These are phyloP conservation scores for Spodoptera littoralis DNA, from an alignment of 2,888 invertebrate species.

Conservation along the genomic window DNA sequence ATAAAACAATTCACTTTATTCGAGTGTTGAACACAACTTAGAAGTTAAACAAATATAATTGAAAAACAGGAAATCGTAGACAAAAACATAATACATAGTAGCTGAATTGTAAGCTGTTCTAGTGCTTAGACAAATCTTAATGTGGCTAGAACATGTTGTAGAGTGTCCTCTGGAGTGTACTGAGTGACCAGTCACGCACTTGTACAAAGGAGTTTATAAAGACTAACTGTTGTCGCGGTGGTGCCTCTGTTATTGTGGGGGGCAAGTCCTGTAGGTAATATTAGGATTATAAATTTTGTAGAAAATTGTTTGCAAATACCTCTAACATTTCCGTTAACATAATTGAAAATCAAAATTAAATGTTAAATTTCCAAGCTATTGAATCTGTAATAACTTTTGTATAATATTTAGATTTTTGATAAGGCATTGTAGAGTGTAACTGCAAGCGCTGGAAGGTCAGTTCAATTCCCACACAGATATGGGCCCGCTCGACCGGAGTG, in stretches of 20 bases:
- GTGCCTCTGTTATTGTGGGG: conserved; percentile 9
- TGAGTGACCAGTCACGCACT: conserved; percentile 70
- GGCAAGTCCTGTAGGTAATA: background rate
- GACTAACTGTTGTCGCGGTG: conserved; percentile 32
- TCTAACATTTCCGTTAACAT: no score
- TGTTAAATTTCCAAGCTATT: no score
- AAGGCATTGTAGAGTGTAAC: no score
- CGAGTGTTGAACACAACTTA: background rate
- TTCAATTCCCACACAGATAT: no score
- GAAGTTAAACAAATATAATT: conserved; percentile 16
- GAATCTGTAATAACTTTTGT: no score
- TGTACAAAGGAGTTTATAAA: conserved; percentile 51
- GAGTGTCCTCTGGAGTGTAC: conserved; percentile 66
- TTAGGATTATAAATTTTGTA: no score
- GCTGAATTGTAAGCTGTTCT: conserved; percentile 44
- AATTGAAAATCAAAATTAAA: no score
- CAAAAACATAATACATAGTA: conserved; percentile 44
- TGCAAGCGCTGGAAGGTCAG: no score
- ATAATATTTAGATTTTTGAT: no score
- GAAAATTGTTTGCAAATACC: no score
- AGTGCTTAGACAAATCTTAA: conserved; percentile 53
- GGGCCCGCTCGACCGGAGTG: no score
- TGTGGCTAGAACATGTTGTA: conserved; percentile 54
- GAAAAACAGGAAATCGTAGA: conserved; percentile 47
- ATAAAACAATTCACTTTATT: no score